Base-by-base conservation (phyloP, 1,140 invertebrate genomes). In the Idris sp. region DNA sequence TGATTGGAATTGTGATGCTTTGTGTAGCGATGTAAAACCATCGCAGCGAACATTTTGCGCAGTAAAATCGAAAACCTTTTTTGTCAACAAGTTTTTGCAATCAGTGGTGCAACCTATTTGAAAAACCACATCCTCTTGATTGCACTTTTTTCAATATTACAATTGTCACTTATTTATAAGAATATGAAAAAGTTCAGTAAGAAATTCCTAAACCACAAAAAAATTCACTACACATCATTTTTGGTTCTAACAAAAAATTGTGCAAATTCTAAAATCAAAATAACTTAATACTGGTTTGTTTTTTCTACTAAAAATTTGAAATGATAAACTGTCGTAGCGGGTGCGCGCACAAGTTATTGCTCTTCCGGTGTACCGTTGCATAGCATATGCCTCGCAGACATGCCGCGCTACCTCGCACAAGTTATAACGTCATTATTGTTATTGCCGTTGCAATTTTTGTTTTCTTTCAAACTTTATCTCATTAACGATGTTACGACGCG, bases 41-140 rank as follows among this genome's bases (percentile, higher is more conserved):
- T 87, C n/a, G 85, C 84, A 46, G 84, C 85, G 54, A 87, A 87
- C 85, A 87, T 87, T 78, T 82, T 78, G 48, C 13, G 38, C 14
- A 68, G 28, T 2, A 68, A 44, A 14, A 25, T 59, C 10, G 36
- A 43, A 7, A 36, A 59, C 64, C n/a, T 59, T 40, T 18, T 44
- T 67, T 15, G 9, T 31, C 14, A 40, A 28, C 40, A 56, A 15
- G 16, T 16, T 31, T 38, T 54, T 31, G 30, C 33, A 25, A 33
- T 38, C 15, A 41, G 64, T 36, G 15, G 18, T 36, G 11, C 40
- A 18, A 35, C 13, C 19, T 46, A 54, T 48, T 46, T 10, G 10
- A 30, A 53, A 61, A 41, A 15, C 22, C 31, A 14, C 44, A 53
- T 61, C 28, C 9, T 30, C 49, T 46, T 33, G 40, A 53, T 30